A percentile compares a stretch with the other conserved stretches of the same genome.
Evolutionary conservation across 2,888 invertebrate species (phyloP).

Genomic region (Volucella bombylans): DNA sequence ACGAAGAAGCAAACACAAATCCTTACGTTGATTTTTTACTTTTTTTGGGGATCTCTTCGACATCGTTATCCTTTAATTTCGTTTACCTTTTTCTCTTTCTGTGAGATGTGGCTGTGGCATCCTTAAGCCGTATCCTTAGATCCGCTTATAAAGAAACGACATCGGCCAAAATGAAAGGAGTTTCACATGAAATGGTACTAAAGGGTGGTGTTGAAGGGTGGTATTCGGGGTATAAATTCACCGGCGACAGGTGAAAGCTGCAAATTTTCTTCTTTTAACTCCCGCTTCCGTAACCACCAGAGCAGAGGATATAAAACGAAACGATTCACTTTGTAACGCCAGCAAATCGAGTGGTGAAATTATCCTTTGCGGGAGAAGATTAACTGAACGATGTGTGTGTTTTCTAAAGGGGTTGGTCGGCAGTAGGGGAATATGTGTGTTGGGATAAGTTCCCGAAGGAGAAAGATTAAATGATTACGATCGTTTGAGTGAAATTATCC

Average conservation of each 20-base stretch:
- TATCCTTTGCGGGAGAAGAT: constrained; percentile 65
- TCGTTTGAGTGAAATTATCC: constrained; percentile 47
- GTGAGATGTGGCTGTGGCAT: constrained; percentile 63
- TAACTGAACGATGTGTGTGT: constrained; percentile 57
- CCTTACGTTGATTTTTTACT: constrained; percentile 43
- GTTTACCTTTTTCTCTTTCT: constrained; percentile 48
- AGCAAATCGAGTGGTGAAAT: constrained; percentile 71
- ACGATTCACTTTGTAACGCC: constrained; percentile 70
- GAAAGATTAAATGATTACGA: constrained; percentile 63
- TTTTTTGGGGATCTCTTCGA: constrained; percentile 50
- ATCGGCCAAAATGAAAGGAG: constrained; percentile 50
- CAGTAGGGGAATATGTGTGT: constrained; percentile 8
- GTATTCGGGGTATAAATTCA: constrained; percentile 56
- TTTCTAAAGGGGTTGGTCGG: background rate
- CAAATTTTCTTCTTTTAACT: constrained; percentile 62
- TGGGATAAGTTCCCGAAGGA: constrained; percentile 1
- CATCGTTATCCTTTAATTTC: constrained; percentile 72
- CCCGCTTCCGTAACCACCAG: constrained; percentile 14
- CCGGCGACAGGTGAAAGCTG: constrained; percentile 71
- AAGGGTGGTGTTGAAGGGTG: constrained; percentile 1
- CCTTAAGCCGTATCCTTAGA: constrained; percentile 56
- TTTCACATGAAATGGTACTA: constrained; percentile 3
- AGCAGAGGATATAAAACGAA: constrained; percentile 58
- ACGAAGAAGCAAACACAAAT: constrained; percentile 7
- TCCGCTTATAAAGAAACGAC: constrained; percentile 48